phyloP scores from a whole-genome alignment of 1,140 invertebrate genomes.

The Stegodyphus dumicola region DNA sequence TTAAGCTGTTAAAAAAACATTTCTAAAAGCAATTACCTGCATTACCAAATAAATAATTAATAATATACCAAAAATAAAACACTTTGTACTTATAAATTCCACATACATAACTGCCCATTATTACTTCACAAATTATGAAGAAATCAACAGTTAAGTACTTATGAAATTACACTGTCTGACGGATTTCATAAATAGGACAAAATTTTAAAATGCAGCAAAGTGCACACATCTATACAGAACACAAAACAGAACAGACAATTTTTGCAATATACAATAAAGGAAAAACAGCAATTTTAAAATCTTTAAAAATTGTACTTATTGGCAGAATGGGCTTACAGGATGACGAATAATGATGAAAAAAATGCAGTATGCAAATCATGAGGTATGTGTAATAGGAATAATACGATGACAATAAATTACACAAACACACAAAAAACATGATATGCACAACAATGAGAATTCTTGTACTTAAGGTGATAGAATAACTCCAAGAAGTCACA shows the following conservation, averaged over 20 bases:
- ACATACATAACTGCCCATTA: slow-evolving; percentile 15
- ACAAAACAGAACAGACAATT: slow-evolving; percentile 11
- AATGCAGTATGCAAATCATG: slow-evolving; percentile 52
- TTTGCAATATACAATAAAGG: slow-evolving; percentile 18
- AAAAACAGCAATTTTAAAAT: slow-evolving; percentile 24
- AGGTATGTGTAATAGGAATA: slow-evolving; percentile 58
- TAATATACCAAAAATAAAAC: slow-evolving; percentile 37
- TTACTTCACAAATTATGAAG: slow-evolving; percentile 13
- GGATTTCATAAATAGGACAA: neutral
- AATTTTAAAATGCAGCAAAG: neutral
- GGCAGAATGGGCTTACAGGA: slow-evolving; percentile 44
- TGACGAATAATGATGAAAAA: slow-evolving; percentile 33
- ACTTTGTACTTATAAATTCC: slow-evolving; percentile 2
- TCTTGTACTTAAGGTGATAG: slow-evolving; percentile 58
- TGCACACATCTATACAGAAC: slow-evolving; percentile 1
- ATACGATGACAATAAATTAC: slow-evolving; percentile 26
- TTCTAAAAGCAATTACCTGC: neutral
- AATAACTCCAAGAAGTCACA: slow-evolving; percentile 11
- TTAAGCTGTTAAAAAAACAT: neutral
- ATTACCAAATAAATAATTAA: neutral
- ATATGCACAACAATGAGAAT: slow-evolving; percentile 56
- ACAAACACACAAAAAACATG: slow-evolving; percentile 51
- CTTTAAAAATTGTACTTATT: slow-evolving; percentile 56
- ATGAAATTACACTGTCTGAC: neutral
- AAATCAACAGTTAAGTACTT: slow-evolving; percentile 30